Conservation (phyloP, 2,797 vertebrate species). For the Triplophysa yarkandensis region DNA sequence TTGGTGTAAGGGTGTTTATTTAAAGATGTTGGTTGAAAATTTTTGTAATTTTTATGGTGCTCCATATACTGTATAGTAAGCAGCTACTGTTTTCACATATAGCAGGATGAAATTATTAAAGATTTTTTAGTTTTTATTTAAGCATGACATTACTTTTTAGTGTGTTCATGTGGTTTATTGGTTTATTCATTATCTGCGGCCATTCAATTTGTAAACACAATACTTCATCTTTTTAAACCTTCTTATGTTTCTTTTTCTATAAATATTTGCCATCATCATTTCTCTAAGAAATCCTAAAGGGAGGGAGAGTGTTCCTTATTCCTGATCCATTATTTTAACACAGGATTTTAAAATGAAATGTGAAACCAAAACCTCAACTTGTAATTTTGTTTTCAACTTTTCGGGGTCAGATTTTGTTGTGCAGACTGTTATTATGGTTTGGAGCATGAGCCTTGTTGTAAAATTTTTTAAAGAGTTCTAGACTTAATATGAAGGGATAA, state of each 20-base stretch:
- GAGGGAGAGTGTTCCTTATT: not conserved
- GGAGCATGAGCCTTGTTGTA: not conserved
- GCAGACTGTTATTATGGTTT: conserved; percentile 26
- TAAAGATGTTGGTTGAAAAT: not conserved
- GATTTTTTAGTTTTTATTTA: not conserved
- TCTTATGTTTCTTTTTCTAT: too few relatives aligned
- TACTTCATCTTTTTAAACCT: too few relatives aligned
- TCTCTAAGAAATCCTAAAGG: not conserved
- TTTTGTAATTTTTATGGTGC: not conserved
- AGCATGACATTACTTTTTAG: not conserved
- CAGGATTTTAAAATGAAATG: not conserved
- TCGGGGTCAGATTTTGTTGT: conserved; percentile 5
- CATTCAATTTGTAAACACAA: too few relatives aligned
- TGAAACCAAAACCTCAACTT: conserved; percentile 22
- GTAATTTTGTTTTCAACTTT: conserved; percentile 22
- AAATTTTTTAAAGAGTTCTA: not conserved
- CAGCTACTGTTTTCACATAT: not conserved
- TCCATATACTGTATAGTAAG: not conserved
- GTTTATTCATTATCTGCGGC: not conserved
- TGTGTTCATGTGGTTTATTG: not conserved
- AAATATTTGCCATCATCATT: too few relatives aligned
- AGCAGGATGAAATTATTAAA: not conserved
- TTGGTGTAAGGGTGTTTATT: conserved; percentile 5
- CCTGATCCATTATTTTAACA: not conserved
- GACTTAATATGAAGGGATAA: not conserved